phyloP scores from a whole-genome alignment of 1,140 invertebrate genomes.

The Latrodectus geometricus region DNA sequence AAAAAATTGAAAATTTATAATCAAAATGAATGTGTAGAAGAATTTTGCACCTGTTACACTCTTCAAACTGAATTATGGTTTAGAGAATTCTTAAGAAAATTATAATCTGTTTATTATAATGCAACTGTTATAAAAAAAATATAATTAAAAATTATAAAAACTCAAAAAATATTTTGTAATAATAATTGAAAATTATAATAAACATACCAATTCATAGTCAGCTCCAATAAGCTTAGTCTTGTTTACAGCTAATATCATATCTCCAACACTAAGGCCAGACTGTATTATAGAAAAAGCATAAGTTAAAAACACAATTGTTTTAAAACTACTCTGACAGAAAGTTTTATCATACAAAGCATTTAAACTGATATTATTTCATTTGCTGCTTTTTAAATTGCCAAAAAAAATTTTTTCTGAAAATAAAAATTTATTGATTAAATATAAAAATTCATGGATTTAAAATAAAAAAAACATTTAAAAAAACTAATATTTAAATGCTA shows the following conservation, averaged over 20 bases:
- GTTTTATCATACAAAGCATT: neutral
- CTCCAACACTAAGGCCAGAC: conserved; percentile 90
- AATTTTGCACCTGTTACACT: no score
- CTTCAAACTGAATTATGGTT: no score
- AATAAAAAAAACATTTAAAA: no score
- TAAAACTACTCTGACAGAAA: no score
- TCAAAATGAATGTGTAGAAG: no score
- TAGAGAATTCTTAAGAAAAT: no score
- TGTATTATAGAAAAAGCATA: conserved; percentile 68
- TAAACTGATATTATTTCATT: neutral
- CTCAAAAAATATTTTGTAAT: neutral
- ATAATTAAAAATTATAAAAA: neutral
- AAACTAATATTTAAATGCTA: no score
- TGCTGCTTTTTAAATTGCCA: neutral
- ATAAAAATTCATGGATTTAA: no score
- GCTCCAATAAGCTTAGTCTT: conserved; percentile 86
- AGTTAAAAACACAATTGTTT: neutral
- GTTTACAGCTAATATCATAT: conserved; percentile 94
- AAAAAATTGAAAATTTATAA: no score
- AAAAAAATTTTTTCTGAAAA: no score
- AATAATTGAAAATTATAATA: neutral
- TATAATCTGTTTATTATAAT: no score
- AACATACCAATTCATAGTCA: conserved; percentile 85
- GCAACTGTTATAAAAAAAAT: neutral
- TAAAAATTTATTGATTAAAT: no score